Evolutionary conservation across 2,888 invertebrate genomes (phyloP), one percentile per base, ranked within the genome.

Genomic region (Halictus quadricinctus): DNA sequence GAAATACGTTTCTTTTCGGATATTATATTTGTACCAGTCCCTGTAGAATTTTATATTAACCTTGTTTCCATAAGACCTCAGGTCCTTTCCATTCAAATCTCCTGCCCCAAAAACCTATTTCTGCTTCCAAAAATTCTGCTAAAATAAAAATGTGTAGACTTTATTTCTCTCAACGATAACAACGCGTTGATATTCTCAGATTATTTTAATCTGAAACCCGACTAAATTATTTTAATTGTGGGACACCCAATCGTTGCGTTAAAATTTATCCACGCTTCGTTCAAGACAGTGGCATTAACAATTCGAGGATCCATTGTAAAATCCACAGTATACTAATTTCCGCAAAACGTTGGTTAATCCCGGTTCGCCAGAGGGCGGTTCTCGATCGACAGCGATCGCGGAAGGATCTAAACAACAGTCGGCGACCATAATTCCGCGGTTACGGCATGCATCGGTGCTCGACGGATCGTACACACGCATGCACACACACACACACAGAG

Each of bases 371-470:
- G 60, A 25, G 25, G 25, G 60, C 13, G 60, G 60, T 60, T 60
- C 60, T 25, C 12, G 25, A 60, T 60, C 60, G 25, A 25, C 60
- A 25, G 13, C 60, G 60, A 60, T 60, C 60, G 25, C 60, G 5
- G 64, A 66, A 77, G 58, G 48, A 76, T 72, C 50, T 21, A 60
- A 72, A 80, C 72, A 69, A 81, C 43, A 69, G 8, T 46, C 29
- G 43, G 46, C 18, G 54, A 25, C 48, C 72, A 70, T 76, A 80
- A 64, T 72, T 50, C 41, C 60, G 81, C 70, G 81, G 77, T 74
- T 66, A 73, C 48, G 2, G n/a, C n/a, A 21, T 54, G 36, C 13
- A 48, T 25, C 15, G 15, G 15, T 15, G 48, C 29, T 58, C 74
- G 41, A 48, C n/a, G 48, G 41, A 10, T 25, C 36, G 48, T 50